Evolutionary conservation across 2,113 vertebrate species (phyloP).

Genomic region (Brachirus orientalis): DNA sequence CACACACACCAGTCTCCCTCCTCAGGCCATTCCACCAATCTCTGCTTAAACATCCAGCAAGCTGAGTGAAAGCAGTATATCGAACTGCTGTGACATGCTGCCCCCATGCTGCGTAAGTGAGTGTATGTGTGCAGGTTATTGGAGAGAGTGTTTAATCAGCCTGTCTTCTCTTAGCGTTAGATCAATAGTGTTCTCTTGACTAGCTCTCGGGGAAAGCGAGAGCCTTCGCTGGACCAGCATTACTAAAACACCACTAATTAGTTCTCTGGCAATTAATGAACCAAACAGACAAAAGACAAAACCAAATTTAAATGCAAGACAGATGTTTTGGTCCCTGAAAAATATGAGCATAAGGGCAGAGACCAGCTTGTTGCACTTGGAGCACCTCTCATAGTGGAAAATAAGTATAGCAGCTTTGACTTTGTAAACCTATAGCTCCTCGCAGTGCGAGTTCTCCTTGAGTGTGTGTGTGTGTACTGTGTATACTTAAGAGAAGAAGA

Average conservation of each 20-base stretch:
- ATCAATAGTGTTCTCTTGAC: constrained; percentile 48
- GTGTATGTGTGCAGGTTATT: constrained; percentile 34
- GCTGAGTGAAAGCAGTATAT: constrained; percentile 57
- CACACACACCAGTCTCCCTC: constrained; percentile 11
- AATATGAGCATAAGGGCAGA: too few relatives aligned
- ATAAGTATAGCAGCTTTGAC: constrained; percentile 5
- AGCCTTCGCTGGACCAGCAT: background rate
- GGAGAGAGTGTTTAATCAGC: constrained; percentile 41
- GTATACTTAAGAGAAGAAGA: constrained; percentile 29
- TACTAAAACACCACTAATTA: background rate
- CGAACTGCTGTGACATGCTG: constrained; percentile 43
- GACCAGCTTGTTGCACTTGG: too few relatives aligned
- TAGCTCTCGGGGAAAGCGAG: constrained; percentile 20
- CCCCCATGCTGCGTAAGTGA: constrained; percentile 31
- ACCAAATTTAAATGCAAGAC: constrained; percentile 6
- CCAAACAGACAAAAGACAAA: background rate
- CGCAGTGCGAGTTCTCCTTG: background rate
- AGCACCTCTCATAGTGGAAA: background rate
- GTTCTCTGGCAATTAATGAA: background rate
- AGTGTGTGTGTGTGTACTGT: background rate
- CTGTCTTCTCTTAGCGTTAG: constrained; percentile 16
- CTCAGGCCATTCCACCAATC: constrained; percentile 34
- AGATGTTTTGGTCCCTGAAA: too few relatives aligned
- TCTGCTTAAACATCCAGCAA: constrained; percentile 38
- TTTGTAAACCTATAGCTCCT: constrained; percentile 5